phyloP scores from a whole-genome alignment of 2,797 vertebrate species.

The Prunella strophiata region DNA sequence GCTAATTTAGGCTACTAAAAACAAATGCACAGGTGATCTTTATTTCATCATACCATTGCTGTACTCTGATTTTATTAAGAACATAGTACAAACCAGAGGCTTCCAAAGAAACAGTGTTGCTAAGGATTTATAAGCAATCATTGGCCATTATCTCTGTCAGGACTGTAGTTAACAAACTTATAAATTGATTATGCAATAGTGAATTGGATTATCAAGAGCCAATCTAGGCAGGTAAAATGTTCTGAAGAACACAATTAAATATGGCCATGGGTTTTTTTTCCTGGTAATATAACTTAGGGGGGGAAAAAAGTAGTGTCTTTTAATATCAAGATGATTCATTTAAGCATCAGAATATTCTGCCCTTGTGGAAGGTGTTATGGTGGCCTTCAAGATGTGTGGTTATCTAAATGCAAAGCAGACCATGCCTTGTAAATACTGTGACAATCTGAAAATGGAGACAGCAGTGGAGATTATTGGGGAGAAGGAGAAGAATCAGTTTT shows the following conservation, averaged over 20 bases:
- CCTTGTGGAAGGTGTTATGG: rapidly evolving
- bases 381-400: neutral
- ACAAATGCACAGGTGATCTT: neutral
- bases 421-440: neutral
- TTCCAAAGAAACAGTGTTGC: neutral
- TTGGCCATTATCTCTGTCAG: neutral
- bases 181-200: neutral
- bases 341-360: neutral
- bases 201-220: neutral
- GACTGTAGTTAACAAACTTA: neutral
- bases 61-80: conserved; percentile 43
- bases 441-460: neutral
- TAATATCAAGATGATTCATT: neutral
- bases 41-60: neutral
- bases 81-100: neutral
- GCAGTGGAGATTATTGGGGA: neutral
- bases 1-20: neutral
- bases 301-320: neutral
- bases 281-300: neutral
- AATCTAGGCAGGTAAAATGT: neutral
- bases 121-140: neutral
- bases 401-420: neutral
- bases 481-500: neutral
- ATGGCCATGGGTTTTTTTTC: neutral
- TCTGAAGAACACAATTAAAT: neutral